Evolutionary conservation across 2,888 invertebrate genomes (phyloP), one percentile per base, ranked within the genome.

Genomic region (Stenichneumon culpator): DNA sequence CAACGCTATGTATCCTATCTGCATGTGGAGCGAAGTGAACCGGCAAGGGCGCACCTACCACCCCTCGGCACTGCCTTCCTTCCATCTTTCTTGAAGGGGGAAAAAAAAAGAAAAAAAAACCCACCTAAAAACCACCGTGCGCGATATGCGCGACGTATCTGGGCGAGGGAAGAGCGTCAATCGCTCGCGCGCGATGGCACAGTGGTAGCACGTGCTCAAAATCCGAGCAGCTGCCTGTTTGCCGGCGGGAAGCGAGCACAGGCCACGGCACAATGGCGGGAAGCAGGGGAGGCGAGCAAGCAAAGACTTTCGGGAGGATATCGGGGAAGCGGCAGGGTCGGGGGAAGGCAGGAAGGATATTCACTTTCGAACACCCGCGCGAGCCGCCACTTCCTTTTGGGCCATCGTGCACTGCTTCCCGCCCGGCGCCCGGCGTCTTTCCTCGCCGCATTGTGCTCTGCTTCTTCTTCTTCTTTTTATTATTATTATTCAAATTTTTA

Each of bases 171-270:
- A 19, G 54, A 54, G 54, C 54, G 52, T n/a, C 52, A 52, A 52
- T 19, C 54, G 39, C 65, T 7, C 16, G 36, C 52, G 65, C 68
- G 83, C 87, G 89, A 90, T 36, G 36, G 36, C 87, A 88, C 88
- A 89, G 91, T 91, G 91, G 91, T 90, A 92, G 93, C 93, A 93
- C 93, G 93, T 93, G 93, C 93, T 92, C 90, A 93, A 82, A 73
- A 78, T 79, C 93, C 93, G 90, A 90, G 92, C 93, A 93, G 92
- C 93, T 93, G 93, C 90, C 89, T 86, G 88, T 88, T 90, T 86
- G 87, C 85, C 79, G 57, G 83, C 74, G 82, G 73, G 83, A 87
- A 88, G 88, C 74, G 47, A 74, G 47, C 47, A 50, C 19, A 47
- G 47, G 47, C 28, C 72, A n/a, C 44, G 63, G 44, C 63, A 50